phyloP scores from a whole-genome alignment of 2,888 invertebrate genomes.

The Epinotia ramella region DNA sequence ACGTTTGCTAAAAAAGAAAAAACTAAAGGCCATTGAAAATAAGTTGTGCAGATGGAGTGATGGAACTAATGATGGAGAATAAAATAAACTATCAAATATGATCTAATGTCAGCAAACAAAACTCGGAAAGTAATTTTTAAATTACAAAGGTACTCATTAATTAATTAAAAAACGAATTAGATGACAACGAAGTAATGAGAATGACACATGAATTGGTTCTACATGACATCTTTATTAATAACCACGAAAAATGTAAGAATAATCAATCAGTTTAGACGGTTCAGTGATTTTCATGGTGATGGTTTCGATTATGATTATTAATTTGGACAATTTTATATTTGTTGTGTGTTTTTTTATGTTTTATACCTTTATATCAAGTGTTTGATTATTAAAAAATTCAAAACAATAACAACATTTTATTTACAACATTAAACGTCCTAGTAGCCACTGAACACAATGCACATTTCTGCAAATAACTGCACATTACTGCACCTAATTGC shows the following conservation, averaged over 20 bases:
- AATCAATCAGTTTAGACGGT: constrained; percentile 12
- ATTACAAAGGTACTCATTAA: neutral
- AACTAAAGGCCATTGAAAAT: neutral
- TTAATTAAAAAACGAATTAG: neutral
- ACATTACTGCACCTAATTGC: constrained; percentile 19
- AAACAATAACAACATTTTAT: neutral
- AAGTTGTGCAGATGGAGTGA: too few species aligned
- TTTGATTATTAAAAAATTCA: constrained; percentile 20
- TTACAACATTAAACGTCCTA: neutral
- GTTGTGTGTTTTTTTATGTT: constrained; percentile 18
- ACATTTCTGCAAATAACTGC: constrained; percentile 13
- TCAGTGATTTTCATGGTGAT: constrained; percentile 4
- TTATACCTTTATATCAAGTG: constrained; percentile 22
- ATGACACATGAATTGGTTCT: neutral
- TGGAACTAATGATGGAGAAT: neutral
- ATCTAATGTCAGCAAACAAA: neutral
- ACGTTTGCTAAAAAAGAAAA: neutral
- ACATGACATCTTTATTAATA: neutral
- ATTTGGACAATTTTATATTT: constrained; percentile 1
- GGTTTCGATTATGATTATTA: constrained; percentile 7
- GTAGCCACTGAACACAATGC: neutral
- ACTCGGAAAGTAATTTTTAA: neutral
- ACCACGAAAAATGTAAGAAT: neutral
- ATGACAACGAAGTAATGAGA: neutral
- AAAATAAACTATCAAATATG: neutral